Base-by-base conservation (phyloP, 2,113 vertebrate genomes). In the Trinectes maculatus region DNA sequence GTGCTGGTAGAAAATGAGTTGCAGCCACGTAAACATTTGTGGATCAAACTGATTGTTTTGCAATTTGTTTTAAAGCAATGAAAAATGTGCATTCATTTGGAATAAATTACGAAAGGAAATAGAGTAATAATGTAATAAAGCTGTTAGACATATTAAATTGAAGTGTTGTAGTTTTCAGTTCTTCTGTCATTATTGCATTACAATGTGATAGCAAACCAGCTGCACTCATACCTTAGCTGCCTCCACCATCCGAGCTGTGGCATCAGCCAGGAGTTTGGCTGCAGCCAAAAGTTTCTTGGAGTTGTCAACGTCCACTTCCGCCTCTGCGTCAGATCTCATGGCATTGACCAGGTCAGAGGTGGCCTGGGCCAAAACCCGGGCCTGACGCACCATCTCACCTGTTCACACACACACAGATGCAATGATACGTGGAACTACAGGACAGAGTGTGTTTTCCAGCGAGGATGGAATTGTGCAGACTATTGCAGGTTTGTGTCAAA, bases 381-480 rank as follows among this genome's bases (percentile, higher is more conserved):
- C 98, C 90, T 99, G 97, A 12, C 97, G 93, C 1, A 99, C 98
- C 98, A 99, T 99, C 66, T 99, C 98, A 76, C 97, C 98, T 99
- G 74, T 68, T 74, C 29, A 74, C 12, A 77, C 21, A 75, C 15
- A 42, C 7, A 57, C 4, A 37, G 10, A 12, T n/a, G n/a, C n/a
- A n/a, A n/a, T n/a, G n/a, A n/a, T n/a, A n/a, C n/a, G n/a, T n/a
- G n/a, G n/a, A n/a, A n/a, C n/a, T n/a, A n/a, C n/a, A n/a, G n/a
- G n/a, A n/a, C n/a, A n/a, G n/a, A n/a, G n/a, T n/a, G n/a, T n/a
- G n/a, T n/a, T n/a, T n/a, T n/a, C n/a, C n/a, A n/a, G n/a, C n/a
- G n/a, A n/a, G n/a, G n/a, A n/a, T n/a, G n/a, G n/a, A n/a, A n/a
- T 48, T 49, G 25, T 25, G 25, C 10, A 61, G 39, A 53, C 9